These are phyloP conservation scores for Oligia fasciuncula DNA, from an alignment of 2,888 invertebrate genomes.

Conservation along the genomic window DNA sequence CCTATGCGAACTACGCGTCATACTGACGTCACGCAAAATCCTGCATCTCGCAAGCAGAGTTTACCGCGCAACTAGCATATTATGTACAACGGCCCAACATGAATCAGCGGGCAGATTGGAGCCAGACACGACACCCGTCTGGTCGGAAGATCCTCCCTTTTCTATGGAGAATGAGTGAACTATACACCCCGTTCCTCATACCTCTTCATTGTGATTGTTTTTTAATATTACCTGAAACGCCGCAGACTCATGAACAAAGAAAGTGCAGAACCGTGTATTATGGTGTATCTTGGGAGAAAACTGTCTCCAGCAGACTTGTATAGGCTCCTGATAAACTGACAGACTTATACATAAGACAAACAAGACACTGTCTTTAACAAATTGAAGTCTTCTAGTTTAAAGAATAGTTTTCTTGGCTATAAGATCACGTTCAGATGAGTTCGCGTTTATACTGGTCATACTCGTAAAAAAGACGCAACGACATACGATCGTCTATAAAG, in stretches of 20 bases:
- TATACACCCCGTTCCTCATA: no score
- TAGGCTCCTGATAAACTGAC: background rate
- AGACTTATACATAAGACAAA: background rate
- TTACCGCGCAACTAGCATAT: no score
- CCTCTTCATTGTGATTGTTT: background rate
- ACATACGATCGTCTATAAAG: slow-evolving; percentile 56
- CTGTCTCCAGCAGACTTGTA: background rate
- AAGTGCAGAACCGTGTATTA: background rate
- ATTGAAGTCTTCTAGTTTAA: slow-evolving; percentile 3
- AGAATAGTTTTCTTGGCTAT: slow-evolving; percentile 9
- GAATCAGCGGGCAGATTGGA: no score
- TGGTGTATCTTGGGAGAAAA: background rate
- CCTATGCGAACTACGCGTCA: no score
- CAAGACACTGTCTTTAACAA: background rate
- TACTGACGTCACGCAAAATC: no score
- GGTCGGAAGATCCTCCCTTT: no score
- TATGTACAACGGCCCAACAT: no score
- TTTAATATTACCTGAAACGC: background rate
- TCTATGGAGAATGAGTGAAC: no score
- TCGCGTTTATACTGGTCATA: slow-evolving; percentile 47
- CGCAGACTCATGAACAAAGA: background rate
- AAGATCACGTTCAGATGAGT: slow-evolving; percentile 52
- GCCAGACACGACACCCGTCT: no score
- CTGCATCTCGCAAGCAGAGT: no score
- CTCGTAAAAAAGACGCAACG: slow-evolving; percentile 48